Percentiles rank a stretch among this genome's conserved stretches.
phyloP scores from a whole-genome alignment of 1,140 invertebrate genomes.

The Nixonia krombeini region DNA sequence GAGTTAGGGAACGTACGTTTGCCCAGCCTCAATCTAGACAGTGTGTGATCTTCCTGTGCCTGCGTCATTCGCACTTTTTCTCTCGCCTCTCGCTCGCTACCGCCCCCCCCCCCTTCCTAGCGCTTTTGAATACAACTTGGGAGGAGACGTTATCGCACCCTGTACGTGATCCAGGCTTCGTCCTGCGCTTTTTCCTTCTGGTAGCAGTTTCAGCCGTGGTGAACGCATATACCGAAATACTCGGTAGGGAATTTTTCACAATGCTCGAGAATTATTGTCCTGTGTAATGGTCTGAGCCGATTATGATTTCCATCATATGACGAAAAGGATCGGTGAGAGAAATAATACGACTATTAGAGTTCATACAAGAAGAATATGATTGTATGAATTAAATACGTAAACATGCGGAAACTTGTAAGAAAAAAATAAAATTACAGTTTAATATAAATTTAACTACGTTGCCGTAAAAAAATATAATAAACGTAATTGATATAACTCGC shows the following conservation, averaged over 20 bases:
- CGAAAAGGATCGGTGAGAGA: too few relatives aligned
- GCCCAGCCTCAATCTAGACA: constrained; percentile 61
- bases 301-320: too few relatives aligned
- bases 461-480: too few relatives aligned
- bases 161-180: constrained; percentile 57
- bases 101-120: constrained; percentile 40
- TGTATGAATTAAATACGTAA: too few relatives aligned
- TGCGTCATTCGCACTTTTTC: constrained; percentile 11
- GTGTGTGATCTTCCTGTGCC: constrained; percentile 53
- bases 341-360: too few relatives aligned
- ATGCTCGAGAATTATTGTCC: background rate
- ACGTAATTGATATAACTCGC: too few relatives aligned
- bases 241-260: constrained; percentile 14
- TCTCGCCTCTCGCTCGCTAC: constrained; percentile 31
- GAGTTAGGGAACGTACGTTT: constrained; percentile 57
- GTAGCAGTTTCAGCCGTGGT: constrained; percentile 26
- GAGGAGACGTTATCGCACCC: constrained; percentile 56
- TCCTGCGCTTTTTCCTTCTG: constrained; percentile 48
- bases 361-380: too few relatives aligned
- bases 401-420: too few relatives aligned
- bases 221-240: constrained; percentile 1
- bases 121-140: constrained; percentile 57
- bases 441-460: too few relatives aligned
- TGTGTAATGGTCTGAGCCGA: too few relatives aligned
- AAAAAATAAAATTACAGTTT: too few relatives aligned